These are phyloP conservation scores for Apostichopus japonicus DNA, from an alignment of 35 echinoderm and acorn worm genomes.

Conservation along the genomic window DNA sequence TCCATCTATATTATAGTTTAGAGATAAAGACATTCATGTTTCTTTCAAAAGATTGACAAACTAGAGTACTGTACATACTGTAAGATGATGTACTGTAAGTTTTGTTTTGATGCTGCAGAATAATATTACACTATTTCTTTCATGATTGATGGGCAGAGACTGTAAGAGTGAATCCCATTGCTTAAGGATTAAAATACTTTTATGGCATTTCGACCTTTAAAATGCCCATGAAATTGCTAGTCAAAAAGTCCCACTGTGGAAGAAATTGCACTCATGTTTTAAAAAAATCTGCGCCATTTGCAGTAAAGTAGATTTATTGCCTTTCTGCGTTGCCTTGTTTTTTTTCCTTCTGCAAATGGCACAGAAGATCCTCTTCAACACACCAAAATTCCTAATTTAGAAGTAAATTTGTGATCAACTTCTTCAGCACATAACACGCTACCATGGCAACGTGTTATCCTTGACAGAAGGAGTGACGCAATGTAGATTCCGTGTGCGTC, in stretches of 20 bases:
- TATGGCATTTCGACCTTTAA: conserved; percentile 6
- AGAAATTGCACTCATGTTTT: neutral
- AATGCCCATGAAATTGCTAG: neutral
- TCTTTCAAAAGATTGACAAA: too few relatives aligned
- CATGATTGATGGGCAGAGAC: too few relatives aligned
- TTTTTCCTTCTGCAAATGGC: neutral
- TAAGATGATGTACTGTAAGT: too few relatives aligned
- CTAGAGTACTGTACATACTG: too few relatives aligned
- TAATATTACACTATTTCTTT: too few relatives aligned
- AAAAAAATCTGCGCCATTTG: neutral
- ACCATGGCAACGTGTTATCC: conserved; percentile 21
- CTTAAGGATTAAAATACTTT: neutral
- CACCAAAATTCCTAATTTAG: conserved; percentile 19
- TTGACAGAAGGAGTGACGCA: conserved; percentile 2
- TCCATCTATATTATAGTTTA: too few relatives aligned
- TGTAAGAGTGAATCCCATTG: too few relatives aligned
- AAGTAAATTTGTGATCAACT: conserved; percentile 19
- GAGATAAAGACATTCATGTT: too few relatives aligned
- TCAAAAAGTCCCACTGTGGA: neutral
- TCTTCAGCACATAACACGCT: conserved; percentile 8
- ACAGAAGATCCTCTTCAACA: neutral
- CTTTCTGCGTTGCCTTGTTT: neutral
- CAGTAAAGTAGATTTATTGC: neutral
- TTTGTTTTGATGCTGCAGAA: too few relatives aligned
- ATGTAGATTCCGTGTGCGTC: neutral